These are phyloP conservation scores for Mus musculus DNA, from an alignment of 2,113 vertebrate species.

Conservation along the genomic window DNA sequence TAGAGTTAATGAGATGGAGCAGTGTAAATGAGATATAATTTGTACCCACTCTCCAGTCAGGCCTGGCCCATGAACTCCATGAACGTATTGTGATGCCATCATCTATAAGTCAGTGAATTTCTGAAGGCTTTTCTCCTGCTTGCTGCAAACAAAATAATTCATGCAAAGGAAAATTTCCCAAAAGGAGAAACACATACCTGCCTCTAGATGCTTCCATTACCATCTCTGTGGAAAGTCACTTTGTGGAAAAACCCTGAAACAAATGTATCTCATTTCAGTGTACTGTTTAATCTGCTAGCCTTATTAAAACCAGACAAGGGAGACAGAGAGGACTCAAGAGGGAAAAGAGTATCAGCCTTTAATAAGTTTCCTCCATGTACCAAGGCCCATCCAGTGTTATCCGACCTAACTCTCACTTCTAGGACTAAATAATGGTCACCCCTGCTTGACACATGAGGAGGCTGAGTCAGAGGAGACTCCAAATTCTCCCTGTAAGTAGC, in stretches of 20 bases:
- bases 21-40: conserved; percentile 44
- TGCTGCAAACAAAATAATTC: conserved; percentile 10
- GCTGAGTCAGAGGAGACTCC: not conserved
- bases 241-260: not conserved
- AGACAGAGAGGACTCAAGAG: not conserved
- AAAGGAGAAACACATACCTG: conserved; percentile 10
- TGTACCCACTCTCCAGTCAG: conserved; percentile 28
- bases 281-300: not conserved
- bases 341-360: not conserved
- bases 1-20: conserved; percentile 55
- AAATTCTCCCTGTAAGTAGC: not conserved
- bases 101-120: not conserved
- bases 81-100: not conserved
- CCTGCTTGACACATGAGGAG: not conserved
- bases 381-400: not conserved
- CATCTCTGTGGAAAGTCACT: not conserved
- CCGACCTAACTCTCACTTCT: not conserved
- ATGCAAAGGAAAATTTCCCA: not conserved
- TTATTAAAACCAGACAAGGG: not conserved
- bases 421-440: not conserved
- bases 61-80: not conserved
- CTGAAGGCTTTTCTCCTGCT: conserved; percentile 12
- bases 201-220: not conserved
- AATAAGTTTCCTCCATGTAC: not conserved
- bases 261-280: not conserved